A percentile compares a stretch with the other conserved stretches of the same genome.
Evolutionary conservation across 1,140 invertebrate genomes (phyloP).

Genomic region (Argopecten irradians): DNA sequence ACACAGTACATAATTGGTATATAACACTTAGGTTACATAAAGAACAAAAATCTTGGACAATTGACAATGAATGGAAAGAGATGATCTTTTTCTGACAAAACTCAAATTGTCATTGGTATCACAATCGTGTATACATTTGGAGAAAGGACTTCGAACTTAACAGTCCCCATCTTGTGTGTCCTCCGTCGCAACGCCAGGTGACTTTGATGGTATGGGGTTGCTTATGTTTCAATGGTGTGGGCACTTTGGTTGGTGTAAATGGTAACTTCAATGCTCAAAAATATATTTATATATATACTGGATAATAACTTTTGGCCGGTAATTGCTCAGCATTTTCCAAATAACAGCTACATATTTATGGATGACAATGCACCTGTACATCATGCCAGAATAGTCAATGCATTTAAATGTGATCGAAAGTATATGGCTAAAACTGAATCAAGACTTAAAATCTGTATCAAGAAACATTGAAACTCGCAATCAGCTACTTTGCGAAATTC

Average conservation of each 20-base stretch:
- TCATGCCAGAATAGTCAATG: not conserved
- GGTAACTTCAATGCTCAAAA: slow-evolving; percentile 30
- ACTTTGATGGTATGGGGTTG: slow-evolving; percentile 42
- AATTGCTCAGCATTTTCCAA: slow-evolving; percentile 31
- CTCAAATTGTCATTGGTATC: slow-evolving; percentile 25
- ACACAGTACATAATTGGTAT: too few relatives aligned
- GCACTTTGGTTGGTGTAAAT: slow-evolving; percentile 33
- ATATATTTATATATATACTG: slow-evolving; percentile 34
- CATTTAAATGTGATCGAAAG: not conserved
- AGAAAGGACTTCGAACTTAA: slow-evolving; percentile 6
- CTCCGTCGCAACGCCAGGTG: not conserved
- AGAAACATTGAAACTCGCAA: too few relatives aligned
- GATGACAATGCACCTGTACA: slow-evolving; percentile 41
- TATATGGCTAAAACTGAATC: not conserved
- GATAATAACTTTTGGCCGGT: slow-evolving; percentile 42
- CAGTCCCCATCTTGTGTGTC: not conserved
- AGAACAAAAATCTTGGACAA: not conserved
- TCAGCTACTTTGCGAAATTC: too few relatives aligned
- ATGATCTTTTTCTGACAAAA: slow-evolving; percentile 31
- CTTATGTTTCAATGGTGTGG: slow-evolving; percentile 26
- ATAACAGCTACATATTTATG: slow-evolving; percentile 28
- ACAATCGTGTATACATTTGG: slow-evolving; percentile 31
- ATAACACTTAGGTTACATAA: too few relatives aligned
- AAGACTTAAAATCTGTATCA: too few relatives aligned
- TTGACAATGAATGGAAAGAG: slow-evolving; percentile 29